These are phyloP conservation scores for Habrosyne pyritoides DNA, from an alignment of 2,888 invertebrate species.

Conservation along the genomic window DNA sequence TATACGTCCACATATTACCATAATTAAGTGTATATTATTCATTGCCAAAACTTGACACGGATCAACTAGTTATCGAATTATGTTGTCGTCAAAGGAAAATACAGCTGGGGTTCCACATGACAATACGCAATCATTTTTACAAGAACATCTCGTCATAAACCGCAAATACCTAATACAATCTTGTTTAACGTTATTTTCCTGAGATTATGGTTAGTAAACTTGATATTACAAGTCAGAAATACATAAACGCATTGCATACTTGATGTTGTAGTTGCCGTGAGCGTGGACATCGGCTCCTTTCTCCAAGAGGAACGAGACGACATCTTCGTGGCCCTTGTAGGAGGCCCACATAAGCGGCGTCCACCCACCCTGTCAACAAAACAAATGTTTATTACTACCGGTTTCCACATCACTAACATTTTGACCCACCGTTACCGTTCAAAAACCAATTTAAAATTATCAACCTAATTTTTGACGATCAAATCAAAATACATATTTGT, in stretches of 20 bases:
- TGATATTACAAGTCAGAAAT: neutral
- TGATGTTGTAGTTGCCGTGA: slow-evolving; percentile 96
- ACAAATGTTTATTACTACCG: slow-evolving; percentile 6
- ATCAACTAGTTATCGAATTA: neutral
- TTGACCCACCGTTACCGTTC: neutral
- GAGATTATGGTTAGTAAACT: neutral
- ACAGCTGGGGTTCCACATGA: neutral
- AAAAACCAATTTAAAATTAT: neutral
- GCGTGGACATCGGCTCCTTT: slow-evolving; percentile 97
- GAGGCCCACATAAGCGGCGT: slow-evolving; percentile 98
- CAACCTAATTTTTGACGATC: too few species aligned
- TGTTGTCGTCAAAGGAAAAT: neutral
- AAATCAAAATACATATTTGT: too few species aligned
- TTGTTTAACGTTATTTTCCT: neutral
- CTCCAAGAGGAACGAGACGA: slow-evolving; percentile 90
- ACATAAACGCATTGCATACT: slow-evolving; percentile 45
- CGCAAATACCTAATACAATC: neutral
- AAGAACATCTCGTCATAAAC: neutral
- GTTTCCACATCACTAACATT: slow-evolving; percentile 6
- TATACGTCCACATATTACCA: neutral
- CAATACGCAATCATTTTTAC: slow-evolving; percentile 8
- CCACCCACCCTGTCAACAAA: slow-evolving; percentile 93
- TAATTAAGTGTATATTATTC: neutral
- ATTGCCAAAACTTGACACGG: neutral
- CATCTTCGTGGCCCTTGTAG: slow-evolving; percentile 93